Base-by-base conservation (phyloP, 1,140 invertebrate genomes). In the Drosophila nebulosa region DNA sequence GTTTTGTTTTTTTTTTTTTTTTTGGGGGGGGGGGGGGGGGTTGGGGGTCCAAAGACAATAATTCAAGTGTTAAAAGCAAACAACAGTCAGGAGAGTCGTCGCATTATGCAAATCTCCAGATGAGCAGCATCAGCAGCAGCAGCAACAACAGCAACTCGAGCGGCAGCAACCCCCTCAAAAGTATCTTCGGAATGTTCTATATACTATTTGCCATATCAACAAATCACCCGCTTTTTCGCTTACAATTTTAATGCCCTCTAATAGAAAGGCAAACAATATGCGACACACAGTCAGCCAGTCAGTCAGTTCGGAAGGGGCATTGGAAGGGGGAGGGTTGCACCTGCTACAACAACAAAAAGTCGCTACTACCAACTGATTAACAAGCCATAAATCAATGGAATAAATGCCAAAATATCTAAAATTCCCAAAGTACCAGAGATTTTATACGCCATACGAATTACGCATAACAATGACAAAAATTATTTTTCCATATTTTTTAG, bases 31-130 rank as follows among this genome's bases (percentile, higher is more conserved):
- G 14, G 14, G 6, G 14, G 36, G 36, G 21, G 7, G 30, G 24
- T 30, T 24, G 24, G 26, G 4, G 9, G 24, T 3, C n/a, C n/a
- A 55, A 30, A 16, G 24, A 30, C 74, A 69, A 79, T 77, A 79
- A 78, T 69, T 79, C 74, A 69, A 79, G 78, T 79, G 74, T 79
- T 74, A 71, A 79, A 77, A 77, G 59, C 59, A 61, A 74, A 74
- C 64, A 26, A 59, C 39, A 46, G 16, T 7, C 39, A 46, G 18
- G 10, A 46, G 39, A 46, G 39, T 18, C 27, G n/a, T n/a, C 55
- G 32, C 53, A 62, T 80, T 80, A 79, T 80, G 78, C 74, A 80
- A 78, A 80, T 78, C 66, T 42, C 42, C 39, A 46, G 39, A 46
- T 46, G 39, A 46, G 39, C 39, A 46, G 39, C n/a, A 35, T 1